phyloP scores from a whole-genome alignment of 1,140 invertebrate species.

The Whitmania pigra region DNA sequence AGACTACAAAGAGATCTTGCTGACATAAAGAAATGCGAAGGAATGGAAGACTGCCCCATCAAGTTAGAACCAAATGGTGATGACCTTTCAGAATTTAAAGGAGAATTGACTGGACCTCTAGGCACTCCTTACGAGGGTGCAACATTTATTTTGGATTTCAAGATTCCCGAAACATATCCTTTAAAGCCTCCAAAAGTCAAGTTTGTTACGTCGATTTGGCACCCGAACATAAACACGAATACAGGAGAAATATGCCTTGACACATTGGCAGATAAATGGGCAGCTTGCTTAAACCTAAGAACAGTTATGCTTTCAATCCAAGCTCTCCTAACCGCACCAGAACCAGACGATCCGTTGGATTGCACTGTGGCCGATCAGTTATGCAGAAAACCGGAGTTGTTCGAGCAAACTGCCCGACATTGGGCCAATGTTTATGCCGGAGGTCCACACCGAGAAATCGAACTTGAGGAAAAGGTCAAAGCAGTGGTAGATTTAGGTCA shows the following conservation, averaged over 20 bases:
- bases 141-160: slow-evolving; percentile 82
- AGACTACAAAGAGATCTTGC: too few relatives aligned
- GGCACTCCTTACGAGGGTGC: slow-evolving; percentile 95
- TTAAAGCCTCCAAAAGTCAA: slow-evolving; percentile 89
- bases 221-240: slow-evolving; percentile 97
- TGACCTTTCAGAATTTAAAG: slow-evolving; percentile 73
- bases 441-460: slow-evolving; percentile 27
- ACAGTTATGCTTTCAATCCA: slow-evolving; percentile 86
- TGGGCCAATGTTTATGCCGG: slow-evolving; percentile 89
- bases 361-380: slow-evolving; percentile 87
- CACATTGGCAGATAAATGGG: slow-evolving; percentile 99
- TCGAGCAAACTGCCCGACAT: slow-evolving; percentile 73
- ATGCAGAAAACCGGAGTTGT: slow-evolving; percentile 77
- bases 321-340: slow-evolving; percentile 60
- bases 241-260: slow-evolving; percentile 97
- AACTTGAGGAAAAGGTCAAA: too few relatives aligned
- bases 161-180: slow-evolving; percentile 96
- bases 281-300: slow-evolving; percentile 91
- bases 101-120: slow-evolving; percentile 62
- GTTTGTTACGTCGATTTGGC: slow-evolving; percentile 97
- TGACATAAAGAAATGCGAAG: too few relatives aligned
- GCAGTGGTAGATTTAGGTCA: too few relatives aligned
- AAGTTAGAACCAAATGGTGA: slow-evolving; percentile 85
- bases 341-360: slow-evolving; percentile 79
- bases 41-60: slow-evolving; percentile 77